Percentiles rank a stretch among this genome's conserved stretches.
These are phyloP conservation scores for Lepidurus arcticus DNA, from an alignment of 1,140 invertebrate genomes.

Conservation along the genomic window DNA sequence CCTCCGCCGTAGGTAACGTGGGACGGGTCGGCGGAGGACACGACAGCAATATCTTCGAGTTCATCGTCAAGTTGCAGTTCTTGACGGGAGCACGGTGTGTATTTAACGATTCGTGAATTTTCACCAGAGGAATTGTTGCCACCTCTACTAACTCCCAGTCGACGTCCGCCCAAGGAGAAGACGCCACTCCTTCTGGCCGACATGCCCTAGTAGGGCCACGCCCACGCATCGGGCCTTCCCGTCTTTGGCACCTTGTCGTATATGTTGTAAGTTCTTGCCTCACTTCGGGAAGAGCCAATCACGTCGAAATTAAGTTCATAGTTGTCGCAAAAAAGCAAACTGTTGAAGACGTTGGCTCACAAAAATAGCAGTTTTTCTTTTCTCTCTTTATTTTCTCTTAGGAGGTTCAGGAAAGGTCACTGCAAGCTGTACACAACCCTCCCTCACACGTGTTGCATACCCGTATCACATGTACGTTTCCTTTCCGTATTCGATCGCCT, in stretches of 20 bases:
- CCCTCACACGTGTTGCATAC: too few relatives aligned
- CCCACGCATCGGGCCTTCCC: constrained; percentile 28
- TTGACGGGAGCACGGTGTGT: constrained; percentile 45
- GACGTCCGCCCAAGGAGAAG: constrained; percentile 35
- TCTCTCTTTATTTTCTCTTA: not conserved
- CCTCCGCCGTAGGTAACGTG: constrained; percentile 47
- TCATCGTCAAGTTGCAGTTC: constrained; percentile 44
- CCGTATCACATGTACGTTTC: not conserved
- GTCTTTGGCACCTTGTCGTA: not conserved
- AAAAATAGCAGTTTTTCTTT: not conserved
- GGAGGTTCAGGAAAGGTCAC: not conserved
- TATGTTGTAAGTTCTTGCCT: not conserved
- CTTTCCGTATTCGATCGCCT: not conserved
- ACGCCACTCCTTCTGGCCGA: constrained; percentile 30
- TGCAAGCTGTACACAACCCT: not conserved
- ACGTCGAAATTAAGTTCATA: not conserved
- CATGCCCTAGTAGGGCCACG: constrained; percentile 24
- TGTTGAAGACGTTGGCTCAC: not conserved
- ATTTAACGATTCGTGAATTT: constrained; percentile 45
- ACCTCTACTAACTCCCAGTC: constrained; percentile 33
- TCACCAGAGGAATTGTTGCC: constrained; percentile 38
- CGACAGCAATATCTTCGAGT: constrained; percentile 49
- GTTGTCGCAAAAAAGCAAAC: not conserved
- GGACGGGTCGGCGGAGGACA: constrained; percentile 45
- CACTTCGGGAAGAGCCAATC: not conserved